Percentiles rank a stretch among this genome's conserved stretches.
Conservation (phyloP, 2,113 vertebrate species). For the Trematomus loennbergii region DNA sequence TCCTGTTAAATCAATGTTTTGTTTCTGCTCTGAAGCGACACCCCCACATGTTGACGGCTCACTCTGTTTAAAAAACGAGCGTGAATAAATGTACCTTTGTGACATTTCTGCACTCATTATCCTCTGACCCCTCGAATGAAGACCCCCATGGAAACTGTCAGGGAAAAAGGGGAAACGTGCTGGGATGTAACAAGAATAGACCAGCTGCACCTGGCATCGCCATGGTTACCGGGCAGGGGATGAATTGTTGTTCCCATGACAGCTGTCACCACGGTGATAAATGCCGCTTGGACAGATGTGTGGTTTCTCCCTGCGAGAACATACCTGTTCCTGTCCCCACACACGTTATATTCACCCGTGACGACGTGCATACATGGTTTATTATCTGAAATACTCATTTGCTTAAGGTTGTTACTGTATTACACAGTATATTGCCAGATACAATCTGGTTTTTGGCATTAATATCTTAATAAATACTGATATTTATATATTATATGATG, state of each 20-base stretch:
- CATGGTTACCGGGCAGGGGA: constrained; percentile 45
- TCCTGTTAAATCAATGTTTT: neutral
- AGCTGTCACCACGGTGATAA: constrained; percentile 22
- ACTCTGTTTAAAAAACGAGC: neutral
- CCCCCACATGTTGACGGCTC: neutral
- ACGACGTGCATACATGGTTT: neutral
- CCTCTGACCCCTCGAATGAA: neutral
- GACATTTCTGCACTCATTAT: constrained; percentile 8
- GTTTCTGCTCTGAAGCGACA: neutral
- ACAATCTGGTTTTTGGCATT: too few relatives aligned
- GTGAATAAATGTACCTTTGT: neutral
- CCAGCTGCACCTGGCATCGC: constrained; percentile 11
- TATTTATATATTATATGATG: too few relatives aligned
- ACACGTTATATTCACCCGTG: neutral
- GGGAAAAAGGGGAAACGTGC: neutral
- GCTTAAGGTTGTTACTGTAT: too few relatives aligned
- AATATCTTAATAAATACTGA: too few relatives aligned
- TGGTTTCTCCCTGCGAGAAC: neutral
- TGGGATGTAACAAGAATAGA: constrained; percentile 31
- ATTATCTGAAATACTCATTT: neutral
- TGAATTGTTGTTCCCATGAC: constrained; percentile 50
- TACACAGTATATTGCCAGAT: too few relatives aligned
- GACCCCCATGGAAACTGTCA: neutral
- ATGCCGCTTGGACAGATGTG: neutral
- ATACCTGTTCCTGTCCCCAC: neutral